These are phyloP conservation scores for Athene noctua DNA, from an alignment of 2,113 vertebrate species.

Conservation along the genomic window DNA sequence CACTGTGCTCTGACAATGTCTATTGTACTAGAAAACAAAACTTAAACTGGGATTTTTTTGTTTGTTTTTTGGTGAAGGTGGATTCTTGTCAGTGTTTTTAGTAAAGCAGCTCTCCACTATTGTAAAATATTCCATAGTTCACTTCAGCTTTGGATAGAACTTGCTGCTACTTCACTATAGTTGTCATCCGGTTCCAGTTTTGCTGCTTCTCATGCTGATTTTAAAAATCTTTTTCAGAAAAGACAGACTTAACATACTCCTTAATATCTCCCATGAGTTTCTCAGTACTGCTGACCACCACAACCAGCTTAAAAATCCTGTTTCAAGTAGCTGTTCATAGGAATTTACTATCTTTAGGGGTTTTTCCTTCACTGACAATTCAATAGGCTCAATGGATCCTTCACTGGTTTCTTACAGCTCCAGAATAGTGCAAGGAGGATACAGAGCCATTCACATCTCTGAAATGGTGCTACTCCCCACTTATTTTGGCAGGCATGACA, in stretches of 20 bases:
- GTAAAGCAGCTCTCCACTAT: not conserved
- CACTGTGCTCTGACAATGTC: not conserved
- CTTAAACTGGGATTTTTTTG: not conserved
- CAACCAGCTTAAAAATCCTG: not conserved
- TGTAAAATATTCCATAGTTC: not conserved
- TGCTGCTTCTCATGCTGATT: not conserved
- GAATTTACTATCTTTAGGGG: not conserved
- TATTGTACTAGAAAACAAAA: not conserved
- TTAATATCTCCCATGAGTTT: not conserved
- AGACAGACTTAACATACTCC: not conserved
- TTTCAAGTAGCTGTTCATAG: not conserved
- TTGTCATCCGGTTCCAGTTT: not conserved
- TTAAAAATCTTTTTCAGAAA: not conserved
- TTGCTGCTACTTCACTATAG: not conserved
- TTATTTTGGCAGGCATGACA: not conserved
- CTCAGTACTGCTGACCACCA: not conserved
- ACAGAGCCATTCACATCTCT: not conserved
- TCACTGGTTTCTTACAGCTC: not conserved
- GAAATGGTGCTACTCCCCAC: not conserved
- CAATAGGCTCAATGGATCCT: not conserved
- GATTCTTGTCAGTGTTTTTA: not conserved
- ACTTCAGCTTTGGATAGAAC: not conserved
- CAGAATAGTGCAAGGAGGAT: not conserved
- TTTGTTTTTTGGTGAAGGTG: not conserved
- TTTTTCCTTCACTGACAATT: not conserved